These are phyloP conservation scores for Chloebia gouldiae DNA, from an alignment of 2,113 vertebrate species.

Conservation along the genomic window DNA sequence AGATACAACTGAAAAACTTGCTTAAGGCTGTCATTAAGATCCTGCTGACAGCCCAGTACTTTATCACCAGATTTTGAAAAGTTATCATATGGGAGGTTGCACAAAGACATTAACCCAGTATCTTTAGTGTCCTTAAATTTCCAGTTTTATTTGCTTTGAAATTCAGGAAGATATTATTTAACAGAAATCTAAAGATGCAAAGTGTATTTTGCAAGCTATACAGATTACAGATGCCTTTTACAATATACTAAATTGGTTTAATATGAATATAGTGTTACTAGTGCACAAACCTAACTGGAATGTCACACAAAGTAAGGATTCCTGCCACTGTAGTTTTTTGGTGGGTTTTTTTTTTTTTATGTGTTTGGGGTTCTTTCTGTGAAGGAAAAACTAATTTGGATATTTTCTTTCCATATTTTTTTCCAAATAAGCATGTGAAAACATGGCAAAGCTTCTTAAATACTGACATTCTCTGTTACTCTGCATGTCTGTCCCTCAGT, in stretches of 20 bases:
- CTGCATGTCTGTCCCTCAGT: background rate
- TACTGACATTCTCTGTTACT: background rate
- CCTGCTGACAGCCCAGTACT: conserved; percentile 31
- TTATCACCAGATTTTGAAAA: background rate
- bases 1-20: conserved; percentile 19
- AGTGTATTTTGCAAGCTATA: background rate
- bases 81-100: background rate
- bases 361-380: background rate
- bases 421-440: background rate
- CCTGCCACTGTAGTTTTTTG: background rate
- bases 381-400: background rate
- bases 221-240: background rate
- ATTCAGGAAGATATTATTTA: background rate
- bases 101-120: background rate
- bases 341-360: background rate
- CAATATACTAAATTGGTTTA: background rate
- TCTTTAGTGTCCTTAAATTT: background rate
- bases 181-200: background rate
- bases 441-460: background rate
- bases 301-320: background rate
- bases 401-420: background rate
- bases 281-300: background rate
- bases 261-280: background rate
- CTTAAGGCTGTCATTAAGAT: conserved; percentile 54
- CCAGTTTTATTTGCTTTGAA: background rate